A percentile compares a stretch with the other conserved stretches of the same genome.
Evolutionary conservation across 2,888 invertebrate genomes (phyloP).

Genomic region (Nowickia ferox): DNA sequence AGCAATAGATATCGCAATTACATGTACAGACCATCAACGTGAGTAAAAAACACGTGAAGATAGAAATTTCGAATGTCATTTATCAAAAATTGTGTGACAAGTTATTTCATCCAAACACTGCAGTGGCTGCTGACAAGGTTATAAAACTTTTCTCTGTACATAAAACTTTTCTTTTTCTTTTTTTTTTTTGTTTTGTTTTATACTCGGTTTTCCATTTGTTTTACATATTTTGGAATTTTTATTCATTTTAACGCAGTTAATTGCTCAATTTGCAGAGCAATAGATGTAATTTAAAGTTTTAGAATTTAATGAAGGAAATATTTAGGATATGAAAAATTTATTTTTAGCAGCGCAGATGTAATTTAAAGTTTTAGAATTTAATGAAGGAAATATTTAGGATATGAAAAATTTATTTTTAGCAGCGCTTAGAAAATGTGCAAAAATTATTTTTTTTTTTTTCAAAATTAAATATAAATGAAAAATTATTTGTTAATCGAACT

Average conservation of each 20-base stretch:
- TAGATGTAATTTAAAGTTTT: constrained; percentile 25
- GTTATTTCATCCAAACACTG: constrained; percentile 20
- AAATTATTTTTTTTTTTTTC: no score
- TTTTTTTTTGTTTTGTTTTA: neutral
- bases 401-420: no score
- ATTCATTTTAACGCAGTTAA: constrained; percentile 15
- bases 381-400: neutral
- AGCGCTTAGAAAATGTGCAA: no score
- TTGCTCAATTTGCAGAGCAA: constrained; percentile 24
- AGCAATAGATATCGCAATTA: neutral
- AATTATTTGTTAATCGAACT: no score
- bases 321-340: neutral
- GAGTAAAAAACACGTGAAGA: neutral
- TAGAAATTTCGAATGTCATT: neutral
- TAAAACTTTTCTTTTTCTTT: neutral
- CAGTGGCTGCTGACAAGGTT: constrained; percentile 31
- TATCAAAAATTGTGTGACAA: constrained; percentile 26
- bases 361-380: constrained; percentile 27
- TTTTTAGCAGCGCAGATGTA: constrained; percentile 1
- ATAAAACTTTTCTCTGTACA: constrained; percentile 12
- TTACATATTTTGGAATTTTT: neutral
- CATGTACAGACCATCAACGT: neutral
- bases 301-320: neutral
- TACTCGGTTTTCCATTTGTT: neutral
- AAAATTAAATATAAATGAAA: no score